Evolutionary conservation across 2,888 invertebrate genomes (phyloP), one percentile per base, ranked within the genome.

Genomic region (Chaetogeoica ovagalla): DNA sequence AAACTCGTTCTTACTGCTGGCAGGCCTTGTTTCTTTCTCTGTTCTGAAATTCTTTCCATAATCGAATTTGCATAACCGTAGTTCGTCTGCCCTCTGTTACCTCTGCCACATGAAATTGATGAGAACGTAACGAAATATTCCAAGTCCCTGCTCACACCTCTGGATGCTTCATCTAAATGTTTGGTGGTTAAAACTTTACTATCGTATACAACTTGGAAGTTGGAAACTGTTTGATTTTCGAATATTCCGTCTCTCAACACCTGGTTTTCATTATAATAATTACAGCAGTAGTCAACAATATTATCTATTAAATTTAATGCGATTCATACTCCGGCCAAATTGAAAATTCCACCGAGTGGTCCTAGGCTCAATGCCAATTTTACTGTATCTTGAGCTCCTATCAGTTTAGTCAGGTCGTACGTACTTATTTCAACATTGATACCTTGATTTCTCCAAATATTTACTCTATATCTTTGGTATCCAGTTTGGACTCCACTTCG

Each of bases 101-200:
- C 83, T 19, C 81, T 59, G 9, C 83, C 83, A 48, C 82, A 75
- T 15, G 83, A 70, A 19, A 83, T 77, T 2, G 82, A 82, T 1
- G 83, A 83, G 68, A 83, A 83, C 15, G 82, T 81, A 1, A 83
- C 83, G n/a, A 83, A 83, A 62, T 83, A 74, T 15, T 81, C 81
- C 43, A 82, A 70, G 43, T 72, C 65, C 2, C 69, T 68, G 30
- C 77, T 76, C 39, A 65, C 48, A 0, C 23, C 62, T 55, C 79
- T 65, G 2, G 82, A 82, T 2, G 73, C 69, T 77, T 72, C 55
- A 48, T 83, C 82, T 57, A 83, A 74, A 81, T 82, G 70, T 48
- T 70, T 68, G 11, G 83, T 83, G 15, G 82, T 81, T 19, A 68
- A 43, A 19, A 82, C 66, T 74, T 83, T 83, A 30, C 82, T 75